These are phyloP conservation scores for Bradypodion pumilum DNA, from an alignment of 2,797 vertebrate species.

Conservation along the genomic window DNA sequence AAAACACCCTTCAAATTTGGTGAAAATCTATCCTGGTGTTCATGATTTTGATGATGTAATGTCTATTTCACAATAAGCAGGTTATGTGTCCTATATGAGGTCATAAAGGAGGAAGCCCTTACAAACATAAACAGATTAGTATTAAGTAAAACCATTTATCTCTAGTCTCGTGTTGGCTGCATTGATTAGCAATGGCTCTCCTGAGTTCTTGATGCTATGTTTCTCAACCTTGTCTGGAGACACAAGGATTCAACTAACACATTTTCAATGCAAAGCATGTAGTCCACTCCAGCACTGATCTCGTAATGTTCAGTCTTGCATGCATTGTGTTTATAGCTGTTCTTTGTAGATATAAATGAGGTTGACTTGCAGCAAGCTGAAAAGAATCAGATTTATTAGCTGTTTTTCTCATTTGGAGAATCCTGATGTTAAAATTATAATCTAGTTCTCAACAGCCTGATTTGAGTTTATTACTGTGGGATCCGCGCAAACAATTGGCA, in stretches of 20 bases:
- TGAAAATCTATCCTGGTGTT: too few species aligned
- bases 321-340: background rate
- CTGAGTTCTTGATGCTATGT: background rate
- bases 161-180: too few species aligned
- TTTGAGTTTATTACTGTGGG: slow-evolving; percentile 12
- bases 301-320: background rate
- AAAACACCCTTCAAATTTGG: too few species aligned
- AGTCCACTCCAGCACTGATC: background rate
- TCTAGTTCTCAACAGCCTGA: background rate
- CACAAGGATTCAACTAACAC: background rate
- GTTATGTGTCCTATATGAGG: background rate
- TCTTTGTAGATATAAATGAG: background rate
- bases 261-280: background rate
- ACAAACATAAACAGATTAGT: background rate
- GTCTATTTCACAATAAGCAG: background rate
- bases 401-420: slow-evolving; percentile 5
- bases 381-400: slow-evolving; percentile 1
- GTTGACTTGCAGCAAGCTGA: background rate
- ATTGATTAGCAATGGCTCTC: background rate
- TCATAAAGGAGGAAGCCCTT: background rate
- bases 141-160: background rate
- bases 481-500: too few species aligned
- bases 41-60: background rate
- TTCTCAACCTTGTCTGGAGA: background rate
- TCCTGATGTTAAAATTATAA: slow-evolving; percentile 1